phyloP scores from a whole-genome alignment of 2,888 invertebrate species.

The Limnephilus rhombicus region DNA sequence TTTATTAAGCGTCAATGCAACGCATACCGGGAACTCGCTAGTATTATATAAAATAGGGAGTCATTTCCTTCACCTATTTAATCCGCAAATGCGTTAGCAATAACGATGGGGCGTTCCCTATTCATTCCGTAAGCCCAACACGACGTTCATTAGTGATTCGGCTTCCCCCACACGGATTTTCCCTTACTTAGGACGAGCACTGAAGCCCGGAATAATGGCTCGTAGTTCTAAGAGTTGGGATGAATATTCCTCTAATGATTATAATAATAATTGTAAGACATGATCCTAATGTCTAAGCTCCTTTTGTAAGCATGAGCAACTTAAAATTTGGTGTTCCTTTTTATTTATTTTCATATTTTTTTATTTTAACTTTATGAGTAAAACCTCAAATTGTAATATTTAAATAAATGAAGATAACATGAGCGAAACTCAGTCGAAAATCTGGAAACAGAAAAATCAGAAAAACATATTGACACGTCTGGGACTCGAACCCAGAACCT shows the following conservation, averaged over 20 bases:
- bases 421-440: too few relatives aligned
- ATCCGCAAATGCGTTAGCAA: conserved; percentile 17
- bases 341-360: background rate
- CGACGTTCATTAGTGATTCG: background rate
- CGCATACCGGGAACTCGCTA: too few relatives aligned
- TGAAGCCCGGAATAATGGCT: background rate
- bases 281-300: background rate
- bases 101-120: background rate
- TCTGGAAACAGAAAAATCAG: too few relatives aligned
- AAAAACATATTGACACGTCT: too few relatives aligned
- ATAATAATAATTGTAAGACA: background rate
- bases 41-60: too few relatives aligned
- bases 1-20: too few relatives aligned
- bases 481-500: too few relatives aligned
- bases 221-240: background rate
- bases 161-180: background rate
- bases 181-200: background rate
- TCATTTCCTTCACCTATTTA: background rate
- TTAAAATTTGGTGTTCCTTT: background rate
- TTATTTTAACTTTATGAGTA: too few relatives aligned
- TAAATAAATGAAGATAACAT: too few relatives aligned
- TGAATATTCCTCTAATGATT: background rate
- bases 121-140: conserved; percentile 5
- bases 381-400: too few relatives aligned
- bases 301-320: background rate